A percentile compares a stretch with the other conserved stretches of the same genome.
These are phyloP conservation scores for Corythoichthys haematopterus DNA, from an alignment of 2,113 vertebrate genomes.

Conservation along the genomic window DNA sequence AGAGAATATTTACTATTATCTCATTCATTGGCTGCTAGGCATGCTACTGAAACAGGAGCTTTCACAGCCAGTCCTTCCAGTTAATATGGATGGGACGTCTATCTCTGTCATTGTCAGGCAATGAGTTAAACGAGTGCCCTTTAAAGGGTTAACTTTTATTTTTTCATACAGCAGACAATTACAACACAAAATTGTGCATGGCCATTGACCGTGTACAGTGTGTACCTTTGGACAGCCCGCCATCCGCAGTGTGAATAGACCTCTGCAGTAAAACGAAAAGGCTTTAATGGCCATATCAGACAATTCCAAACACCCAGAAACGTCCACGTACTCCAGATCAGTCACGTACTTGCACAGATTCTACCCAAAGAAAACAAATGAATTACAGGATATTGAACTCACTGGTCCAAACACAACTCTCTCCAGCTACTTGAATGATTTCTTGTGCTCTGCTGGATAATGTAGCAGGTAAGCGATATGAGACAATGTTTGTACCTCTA, in stretches of 20 bases:
- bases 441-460: background rate
- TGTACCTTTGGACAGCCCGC: slow-evolving; percentile 74
- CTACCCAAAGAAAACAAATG: slow-evolving; percentile 53
- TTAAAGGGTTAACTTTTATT: too few relatives aligned
- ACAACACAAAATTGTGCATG: too few relatives aligned
- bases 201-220: background rate
- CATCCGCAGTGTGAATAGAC: slow-evolving; percentile 61
- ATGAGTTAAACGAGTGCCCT: too few relatives aligned
- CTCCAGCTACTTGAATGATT: background rate
- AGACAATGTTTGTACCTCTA: slow-evolving; percentile 73
- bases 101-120: too few relatives aligned
- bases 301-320: slow-evolving; percentile 73
- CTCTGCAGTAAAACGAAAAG: slow-evolving; percentile 70
- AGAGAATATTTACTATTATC: too few relatives aligned
- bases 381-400: background rate
- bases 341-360: slow-evolving; percentile 67
- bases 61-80: too few relatives aligned
- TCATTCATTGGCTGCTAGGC: too few relatives aligned
- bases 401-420: background rate
- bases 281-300: slow-evolving; percentile 65
- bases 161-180: too few relatives aligned
- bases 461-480: background rate
- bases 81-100: too few relatives aligned
- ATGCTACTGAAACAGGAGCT: too few relatives aligned
- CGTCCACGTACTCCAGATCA: slow-evolving; percentile 68